A percentile compares a stretch with the other conserved stretches of the same genome.
phyloP scores from a whole-genome alignment of 2,888 invertebrate genomes.

The Epirrhoe alternata region DNA sequence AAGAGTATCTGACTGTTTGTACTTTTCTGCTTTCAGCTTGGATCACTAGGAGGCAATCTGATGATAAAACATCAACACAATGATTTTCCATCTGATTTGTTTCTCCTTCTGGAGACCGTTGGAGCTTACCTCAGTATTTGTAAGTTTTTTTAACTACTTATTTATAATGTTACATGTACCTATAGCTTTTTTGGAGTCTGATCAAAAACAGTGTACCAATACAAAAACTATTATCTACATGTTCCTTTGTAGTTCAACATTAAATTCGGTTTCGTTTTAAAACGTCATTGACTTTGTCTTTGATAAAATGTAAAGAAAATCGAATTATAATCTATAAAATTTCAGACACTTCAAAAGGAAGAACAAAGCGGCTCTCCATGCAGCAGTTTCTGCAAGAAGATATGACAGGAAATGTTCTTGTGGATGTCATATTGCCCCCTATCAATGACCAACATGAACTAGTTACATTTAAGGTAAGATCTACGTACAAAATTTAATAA shows the following conservation, averaged over 20 bases:
- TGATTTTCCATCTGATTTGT: conserved; percentile 90
- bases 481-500: background rate
- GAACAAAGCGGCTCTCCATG: conserved; percentile 58
- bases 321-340: background rate
- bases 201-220: too few relatives aligned
- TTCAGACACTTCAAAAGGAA: conserved; percentile 51
- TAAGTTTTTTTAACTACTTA: conserved; percentile 43
- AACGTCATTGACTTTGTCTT: too few relatives aligned
- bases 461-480: conserved; percentile 59
- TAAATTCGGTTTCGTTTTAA: too few relatives aligned
- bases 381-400: conserved; percentile 69
- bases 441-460: conserved; percentile 47
- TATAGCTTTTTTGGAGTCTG: too few relatives aligned
- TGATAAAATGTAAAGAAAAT: too few relatives aligned
- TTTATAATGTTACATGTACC: too few relatives aligned
- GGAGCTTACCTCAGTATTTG: conserved; percentile 61
- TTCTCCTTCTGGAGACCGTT: conserved; percentile 75
- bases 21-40: conserved; percentile 72
- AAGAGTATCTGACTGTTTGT: background rate
- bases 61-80: conserved; percentile 87
- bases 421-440: conserved; percentile 60
- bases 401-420: conserved; percentile 71
- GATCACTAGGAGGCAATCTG: conserved; percentile 89
- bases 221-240: too few relatives aligned
- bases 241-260: too few relatives aligned